A percentile compares a stretch with the other conserved stretches of the same genome.
Evolutionary conservation across 2,113 vertebrate species (phyloP).

Genomic region (Stigmatopora nigra): DNA sequence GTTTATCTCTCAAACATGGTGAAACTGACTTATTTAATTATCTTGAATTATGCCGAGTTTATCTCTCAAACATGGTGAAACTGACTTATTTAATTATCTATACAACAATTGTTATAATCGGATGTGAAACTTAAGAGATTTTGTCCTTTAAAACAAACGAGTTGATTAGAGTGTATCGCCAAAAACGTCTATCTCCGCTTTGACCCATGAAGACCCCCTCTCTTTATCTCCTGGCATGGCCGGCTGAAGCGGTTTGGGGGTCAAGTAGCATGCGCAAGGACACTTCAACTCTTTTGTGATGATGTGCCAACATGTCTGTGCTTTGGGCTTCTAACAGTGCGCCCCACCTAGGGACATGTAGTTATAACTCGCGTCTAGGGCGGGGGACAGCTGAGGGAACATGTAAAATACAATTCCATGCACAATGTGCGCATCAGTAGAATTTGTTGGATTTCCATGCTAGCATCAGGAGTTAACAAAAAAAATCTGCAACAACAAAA

Average conservation of each 20-base stretch:
- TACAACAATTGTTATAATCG: not conserved
- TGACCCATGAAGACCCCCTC: not conserved
- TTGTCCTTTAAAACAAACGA: not conserved
- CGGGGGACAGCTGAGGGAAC: not conserved
- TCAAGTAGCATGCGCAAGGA: constrained; percentile 38
- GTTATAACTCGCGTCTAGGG: constrained; percentile 8
- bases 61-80: not conserved
- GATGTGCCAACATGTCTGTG: constrained; percentile 30
- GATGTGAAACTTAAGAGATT: not conserved
- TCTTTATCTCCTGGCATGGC: constrained; percentile 12
- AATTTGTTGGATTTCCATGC: not conserved
- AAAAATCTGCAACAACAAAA: no score
- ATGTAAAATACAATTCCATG: not conserved
- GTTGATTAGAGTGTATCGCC: not conserved
- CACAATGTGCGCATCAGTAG: not conserved
- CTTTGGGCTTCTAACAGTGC: constrained; percentile 9
- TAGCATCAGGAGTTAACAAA: not conserved
- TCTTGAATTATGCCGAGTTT: not conserved
- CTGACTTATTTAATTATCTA: not conserved
- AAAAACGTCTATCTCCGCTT: not conserved
- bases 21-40: not conserved
- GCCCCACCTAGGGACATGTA: constrained; percentile 11
- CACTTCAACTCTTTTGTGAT: constrained; percentile 33
- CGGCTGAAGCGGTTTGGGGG: constrained; percentile 18
- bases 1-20: not conserved